phyloP scores from a whole-genome alignment of 2,113 vertebrate genomes.

The Oncorhynchus clarkii region DNA sequence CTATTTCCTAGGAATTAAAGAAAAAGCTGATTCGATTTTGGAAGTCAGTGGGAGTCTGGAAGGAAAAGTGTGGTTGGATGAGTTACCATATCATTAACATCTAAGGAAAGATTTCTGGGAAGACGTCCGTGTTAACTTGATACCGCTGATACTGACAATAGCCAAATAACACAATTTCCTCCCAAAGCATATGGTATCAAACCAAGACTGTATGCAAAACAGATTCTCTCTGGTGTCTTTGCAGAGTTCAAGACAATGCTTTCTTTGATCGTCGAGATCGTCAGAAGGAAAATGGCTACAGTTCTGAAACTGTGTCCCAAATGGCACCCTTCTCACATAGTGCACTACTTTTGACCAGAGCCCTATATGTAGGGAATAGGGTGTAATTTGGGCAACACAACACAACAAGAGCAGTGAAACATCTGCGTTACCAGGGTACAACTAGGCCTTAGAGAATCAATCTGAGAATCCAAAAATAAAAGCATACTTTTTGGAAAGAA shows the following conservation, averaged over 20 bases:
- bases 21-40: slow-evolving; percentile 18
- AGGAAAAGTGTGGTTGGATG: slow-evolving; percentile 34
- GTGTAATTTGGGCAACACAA: not conserved
- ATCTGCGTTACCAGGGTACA: slow-evolving; percentile 3
- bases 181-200: slow-evolving; percentile 20
- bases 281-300: not conserved
- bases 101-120: slow-evolving; percentile 44
- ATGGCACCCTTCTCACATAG: no score
- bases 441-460: not conserved
- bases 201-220: slow-evolving; percentile 18
- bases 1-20: slow-evolving; percentile 2
- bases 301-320: no score
- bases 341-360: no score
- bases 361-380: no score
- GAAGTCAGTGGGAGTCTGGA: slow-evolving; percentile 4
- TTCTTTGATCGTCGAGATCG: slow-evolving; percentile 15
- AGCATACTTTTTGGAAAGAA: not conserved
- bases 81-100: slow-evolving; percentile 45
- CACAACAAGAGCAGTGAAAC: slow-evolving; percentile 2
- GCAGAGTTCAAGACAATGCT: not conserved
- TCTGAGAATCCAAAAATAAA: not conserved
- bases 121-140: slow-evolving; percentile 44
- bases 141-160: slow-evolving; percentile 38
- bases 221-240: slow-evolving; percentile 7
- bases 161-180: slow-evolving; percentile 31